Evolutionary conservation across 1,140 invertebrate species (phyloP).

Genomic region (Aleiodes sp.): DNA sequence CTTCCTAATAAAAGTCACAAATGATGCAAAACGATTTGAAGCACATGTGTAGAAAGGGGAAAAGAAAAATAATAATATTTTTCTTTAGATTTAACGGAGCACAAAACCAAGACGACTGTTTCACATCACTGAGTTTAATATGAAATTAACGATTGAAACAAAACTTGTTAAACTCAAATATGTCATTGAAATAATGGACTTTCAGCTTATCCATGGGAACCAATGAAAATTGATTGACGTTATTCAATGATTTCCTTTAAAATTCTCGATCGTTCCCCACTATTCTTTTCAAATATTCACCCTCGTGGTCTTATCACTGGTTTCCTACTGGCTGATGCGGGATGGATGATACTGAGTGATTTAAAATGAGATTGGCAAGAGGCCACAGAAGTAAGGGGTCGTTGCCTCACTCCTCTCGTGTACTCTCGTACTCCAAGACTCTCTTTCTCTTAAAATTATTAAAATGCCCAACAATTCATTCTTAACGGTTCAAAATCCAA

Average conservation of each 20-base stretch:
- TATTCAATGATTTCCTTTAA: not conserved
- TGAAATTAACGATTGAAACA: not conserved
- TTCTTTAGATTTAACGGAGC: too few relatives aligned
- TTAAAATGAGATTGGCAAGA: not conserved
- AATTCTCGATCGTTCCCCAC: not conserved
- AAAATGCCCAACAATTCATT: not conserved
- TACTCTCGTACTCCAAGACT: not conserved
- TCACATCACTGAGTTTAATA: not conserved
- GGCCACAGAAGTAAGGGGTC: slow-evolving; percentile 2
- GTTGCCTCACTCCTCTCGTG: slow-evolving; percentile 1
- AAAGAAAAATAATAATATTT: not conserved
- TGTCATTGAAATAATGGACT: not conserved
- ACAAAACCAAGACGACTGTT: not conserved
- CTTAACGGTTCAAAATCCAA: slow-evolving; percentile 3
- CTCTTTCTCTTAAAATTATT: not conserved
- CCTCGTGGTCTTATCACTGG: not conserved
- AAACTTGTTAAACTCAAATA: not conserved
- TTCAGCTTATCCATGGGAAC: not conserved
- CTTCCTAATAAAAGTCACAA: too few relatives aligned
- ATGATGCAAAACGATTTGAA: too few relatives aligned
- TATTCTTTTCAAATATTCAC: not conserved
- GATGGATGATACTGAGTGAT: not conserved
- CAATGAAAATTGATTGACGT: not conserved
- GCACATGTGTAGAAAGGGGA: too few relatives aligned
- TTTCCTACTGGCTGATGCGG: not conserved